A percentile compares a stretch with the other conserved stretches of the same genome.
phyloP scores from a whole-genome alignment of 2,113 vertebrate genomes.

The Callochromis pleurospilus region DNA sequence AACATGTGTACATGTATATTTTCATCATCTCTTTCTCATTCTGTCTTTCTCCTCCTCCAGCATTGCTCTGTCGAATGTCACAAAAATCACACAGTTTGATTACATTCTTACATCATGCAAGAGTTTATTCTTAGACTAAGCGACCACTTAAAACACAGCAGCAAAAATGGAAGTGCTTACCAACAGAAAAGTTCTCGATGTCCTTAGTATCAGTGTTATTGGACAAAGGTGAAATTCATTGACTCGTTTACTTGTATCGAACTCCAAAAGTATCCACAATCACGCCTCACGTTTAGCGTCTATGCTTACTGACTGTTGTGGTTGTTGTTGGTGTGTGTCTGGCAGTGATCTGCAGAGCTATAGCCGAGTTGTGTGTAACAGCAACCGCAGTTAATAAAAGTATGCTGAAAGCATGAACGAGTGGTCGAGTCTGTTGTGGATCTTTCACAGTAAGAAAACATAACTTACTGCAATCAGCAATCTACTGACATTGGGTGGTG shows the following conservation, averaged over 20 bases:
- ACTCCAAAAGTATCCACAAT: background rate
- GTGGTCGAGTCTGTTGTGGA: background rate
- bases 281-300: rapidly evolving
- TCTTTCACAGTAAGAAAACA: background rate
- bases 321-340: background rate
- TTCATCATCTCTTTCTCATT: background rate
- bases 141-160: background rate
- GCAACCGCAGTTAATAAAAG: background rate
- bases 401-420: background rate
- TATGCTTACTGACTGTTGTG: background rate
- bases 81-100: background rate
- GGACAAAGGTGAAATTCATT: background rate
- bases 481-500: background rate
- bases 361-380: background rate
- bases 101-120: background rate
- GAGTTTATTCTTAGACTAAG: background rate
- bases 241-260: background rate
- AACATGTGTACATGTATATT: background rate
- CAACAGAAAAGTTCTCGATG: background rate
- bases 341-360: background rate
- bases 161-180: background rate
- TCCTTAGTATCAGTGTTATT: background rate
- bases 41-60: background rate
- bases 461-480: background rate
- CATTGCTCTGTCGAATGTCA: background rate